These are phyloP conservation scores for Drosophila repletoides DNA, from an alignment of 1,140 invertebrate species.

Conservation along the genomic window DNA sequence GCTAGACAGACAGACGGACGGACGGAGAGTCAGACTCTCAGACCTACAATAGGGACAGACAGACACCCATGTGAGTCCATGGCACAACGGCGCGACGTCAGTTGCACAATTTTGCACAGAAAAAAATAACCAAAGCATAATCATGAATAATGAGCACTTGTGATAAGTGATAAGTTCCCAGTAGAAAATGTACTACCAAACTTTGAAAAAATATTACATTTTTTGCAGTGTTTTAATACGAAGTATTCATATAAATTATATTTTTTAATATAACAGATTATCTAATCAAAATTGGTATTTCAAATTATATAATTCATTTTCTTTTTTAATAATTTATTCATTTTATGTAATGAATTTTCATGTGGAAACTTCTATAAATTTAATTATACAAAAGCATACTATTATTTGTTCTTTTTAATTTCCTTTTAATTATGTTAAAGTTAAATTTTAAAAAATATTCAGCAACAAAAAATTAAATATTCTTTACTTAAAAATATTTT, in stretches of 20 bases:
- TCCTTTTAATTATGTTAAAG: no score
- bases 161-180: constrained; percentile 73
- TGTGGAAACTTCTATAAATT: no score
- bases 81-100: constrained; percentile 44
- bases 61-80: constrained; percentile 33
- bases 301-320: no score
- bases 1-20: background rate
- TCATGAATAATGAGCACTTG: constrained; percentile 81
- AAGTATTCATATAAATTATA: background rate
- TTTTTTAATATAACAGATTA: background rate
- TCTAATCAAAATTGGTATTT: no score
- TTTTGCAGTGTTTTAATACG: background rate
- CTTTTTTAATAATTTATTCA: no score
- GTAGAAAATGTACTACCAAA: constrained; percentile 52
- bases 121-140: constrained; percentile 81
- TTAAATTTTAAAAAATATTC: no score
- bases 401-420: no score
- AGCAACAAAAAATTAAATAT: no score
- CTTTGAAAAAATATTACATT: constrained; percentile 30
- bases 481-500: no score
- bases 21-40: constrained; percentile 11
- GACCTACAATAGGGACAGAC: constrained; percentile 12
- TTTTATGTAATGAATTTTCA: no score
- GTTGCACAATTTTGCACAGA: constrained; percentile 82
- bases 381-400: no score